Conservation (phyloP, 1,140 invertebrate genomes). For the Brachionus angularis region DNA sequence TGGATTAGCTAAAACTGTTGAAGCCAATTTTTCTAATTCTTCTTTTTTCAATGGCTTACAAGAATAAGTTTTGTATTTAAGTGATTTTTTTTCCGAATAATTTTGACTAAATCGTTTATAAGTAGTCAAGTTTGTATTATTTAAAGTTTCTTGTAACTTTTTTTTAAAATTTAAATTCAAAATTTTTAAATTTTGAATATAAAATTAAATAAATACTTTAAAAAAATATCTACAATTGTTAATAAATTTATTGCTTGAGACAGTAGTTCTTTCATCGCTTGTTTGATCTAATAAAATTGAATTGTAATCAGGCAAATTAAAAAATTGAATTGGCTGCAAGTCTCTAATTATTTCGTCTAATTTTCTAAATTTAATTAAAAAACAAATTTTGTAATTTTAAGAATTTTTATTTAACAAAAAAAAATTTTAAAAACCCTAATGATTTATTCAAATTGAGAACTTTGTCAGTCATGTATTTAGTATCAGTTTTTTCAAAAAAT, state of each 20-base stretch:
- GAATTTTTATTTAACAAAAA: not conserved
- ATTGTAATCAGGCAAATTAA: not conserved
- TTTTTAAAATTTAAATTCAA: slow-evolving; percentile 5
- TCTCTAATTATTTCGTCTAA: slow-evolving; percentile 23
- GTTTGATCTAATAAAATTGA: slow-evolving; percentile 27
- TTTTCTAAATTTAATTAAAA: slow-evolving; percentile 13
- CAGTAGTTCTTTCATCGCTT: slow-evolving; percentile 11
- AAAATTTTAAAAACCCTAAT: not conserved
- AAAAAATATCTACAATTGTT: slow-evolving; percentile 21
- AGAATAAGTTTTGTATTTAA: not conserved
- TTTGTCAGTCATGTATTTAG: slow-evolving; percentile 5
- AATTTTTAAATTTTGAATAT: not conserved
- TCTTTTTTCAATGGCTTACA: slow-evolving; percentile 28
- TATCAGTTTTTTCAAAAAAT: slow-evolving; percentile 33
- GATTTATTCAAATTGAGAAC: not conserved
- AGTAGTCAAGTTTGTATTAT: not conserved
- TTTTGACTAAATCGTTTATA: slow-evolving; percentile 34
- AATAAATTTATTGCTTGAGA: not conserved
- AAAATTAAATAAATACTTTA: slow-evolving; percentile 6
- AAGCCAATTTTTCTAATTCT: slow-evolving; percentile 9
- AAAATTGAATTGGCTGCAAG: slow-evolving; percentile 6
- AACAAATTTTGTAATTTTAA: not conserved
- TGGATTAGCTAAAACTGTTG: not conserved
- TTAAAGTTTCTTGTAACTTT: slow-evolving; percentile 28
- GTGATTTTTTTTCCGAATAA: slow-evolving; percentile 25